A percentile compares a stretch with the other conserved stretches of the same genome.
Evolutionary conservation across 1,140 invertebrate species (phyloP).

Genomic region (Drosophila carrolli): DNA sequence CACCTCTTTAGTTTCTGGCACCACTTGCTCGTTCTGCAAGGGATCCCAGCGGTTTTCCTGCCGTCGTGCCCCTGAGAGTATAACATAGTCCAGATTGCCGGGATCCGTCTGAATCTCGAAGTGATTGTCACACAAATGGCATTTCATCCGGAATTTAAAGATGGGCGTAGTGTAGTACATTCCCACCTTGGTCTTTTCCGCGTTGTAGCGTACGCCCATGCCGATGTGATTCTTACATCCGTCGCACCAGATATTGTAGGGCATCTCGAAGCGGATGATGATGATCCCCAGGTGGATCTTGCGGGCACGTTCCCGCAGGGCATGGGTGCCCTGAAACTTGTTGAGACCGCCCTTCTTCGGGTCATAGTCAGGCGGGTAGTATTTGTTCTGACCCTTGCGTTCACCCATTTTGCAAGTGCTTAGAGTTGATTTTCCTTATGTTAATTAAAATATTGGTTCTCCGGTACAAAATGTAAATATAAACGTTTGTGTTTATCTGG

Average conservation of each 20-base stretch:
- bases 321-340: slow-evolving; percentile 97
- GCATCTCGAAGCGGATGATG: slow-evolving; percentile 99
- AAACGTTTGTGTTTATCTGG: neutral
- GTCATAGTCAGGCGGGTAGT: slow-evolving; percentile 99
- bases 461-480: slow-evolving; percentile 8
- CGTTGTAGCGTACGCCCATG: slow-evolving; percentile 97
- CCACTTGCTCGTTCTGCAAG: slow-evolving; percentile 96
- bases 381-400: slow-evolving; percentile 98
- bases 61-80: slow-evolving; percentile 96
- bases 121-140: slow-evolving; percentile 98
- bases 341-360: slow-evolving; percentile 94
- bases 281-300: slow-evolving; percentile 98
- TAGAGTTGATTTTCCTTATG: neutral
- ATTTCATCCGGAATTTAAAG: slow-evolving; percentile 99
- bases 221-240: slow-evolving; percentile 99
- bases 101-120: slow-evolving; percentile 99
- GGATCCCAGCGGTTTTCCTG: slow-evolving; percentile 99
- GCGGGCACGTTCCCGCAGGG: slow-evolving; percentile 96
- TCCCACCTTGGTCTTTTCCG: slow-evolving; percentile 99
- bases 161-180: slow-evolving; percentile 99
- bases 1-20: slow-evolving; percentile 94
- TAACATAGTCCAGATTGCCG: slow-evolving; percentile 98
- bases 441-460: neutral
- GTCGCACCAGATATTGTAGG: slow-evolving; percentile 99
- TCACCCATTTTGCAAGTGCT: slow-evolving; percentile 92